Conservation (phyloP, 1,140 invertebrate genomes). For the Bombus balteatus region DNA sequence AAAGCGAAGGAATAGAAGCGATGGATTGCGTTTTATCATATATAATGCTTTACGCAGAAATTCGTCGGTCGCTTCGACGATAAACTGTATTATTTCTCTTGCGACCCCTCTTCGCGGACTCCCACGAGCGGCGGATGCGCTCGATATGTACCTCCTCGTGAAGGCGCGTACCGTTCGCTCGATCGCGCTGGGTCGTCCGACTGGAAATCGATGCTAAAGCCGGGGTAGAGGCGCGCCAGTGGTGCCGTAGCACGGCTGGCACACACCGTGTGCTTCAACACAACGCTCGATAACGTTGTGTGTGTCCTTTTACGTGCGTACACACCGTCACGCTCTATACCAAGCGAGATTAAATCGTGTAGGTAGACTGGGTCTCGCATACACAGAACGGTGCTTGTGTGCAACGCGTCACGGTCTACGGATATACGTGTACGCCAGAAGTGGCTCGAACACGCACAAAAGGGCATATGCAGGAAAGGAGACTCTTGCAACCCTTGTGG, state of each 20-base stretch:
- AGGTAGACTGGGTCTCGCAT: slow-evolving; percentile 10
- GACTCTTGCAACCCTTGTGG: slow-evolving; percentile 30
- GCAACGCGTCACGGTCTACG: slow-evolving; percentile 45
- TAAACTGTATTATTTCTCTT: slow-evolving; percentile 36
- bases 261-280: slow-evolving; percentile 49
- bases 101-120: slow-evolving; percentile 28
- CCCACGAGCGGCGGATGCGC: slow-evolving; percentile 43
- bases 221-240: slow-evolving; percentile 73
- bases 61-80: slow-evolving; percentile 15
- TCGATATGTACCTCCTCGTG: slow-evolving; percentile 51
- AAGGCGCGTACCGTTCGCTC: slow-evolving; percentile 69
- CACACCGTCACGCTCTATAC: slow-evolving; percentile 30
- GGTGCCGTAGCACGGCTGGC: slow-evolving; percentile 62
- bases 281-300: neutral
- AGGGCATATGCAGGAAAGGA: slow-evolving; percentile 20
- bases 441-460: slow-evolving; percentile 34
- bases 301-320: neutral
- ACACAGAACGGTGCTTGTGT: slow-evolving; percentile 15
- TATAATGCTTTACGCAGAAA: neutral
- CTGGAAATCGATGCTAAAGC: slow-evolving; percentile 80
- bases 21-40: slow-evolving; percentile 2
- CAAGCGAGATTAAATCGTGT: slow-evolving; percentile 21
- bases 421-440: slow-evolving; percentile 27
- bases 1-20: neutral
- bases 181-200: slow-evolving; percentile 76